Base-by-base conservation (phyloP, 2,888 invertebrate species). In the Lampropteryx suffumata region DNA sequence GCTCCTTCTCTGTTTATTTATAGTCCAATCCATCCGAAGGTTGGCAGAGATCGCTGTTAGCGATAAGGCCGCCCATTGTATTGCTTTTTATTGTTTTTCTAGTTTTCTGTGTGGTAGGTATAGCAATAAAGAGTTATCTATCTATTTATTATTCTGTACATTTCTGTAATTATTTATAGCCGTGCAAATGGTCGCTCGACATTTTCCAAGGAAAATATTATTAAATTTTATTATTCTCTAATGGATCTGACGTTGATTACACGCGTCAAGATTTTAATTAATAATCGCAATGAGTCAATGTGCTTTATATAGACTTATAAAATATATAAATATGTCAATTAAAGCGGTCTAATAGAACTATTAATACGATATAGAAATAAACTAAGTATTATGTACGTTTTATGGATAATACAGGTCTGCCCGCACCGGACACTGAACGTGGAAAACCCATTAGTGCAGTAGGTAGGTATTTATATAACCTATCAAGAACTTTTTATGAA, bases 311-410 rank as follows among this genome's bases (percentile, higher is more conserved):
- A 30, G 27, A 26, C 8, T 32, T 39, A 32, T 30, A 30, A 36
- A 26, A 32, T 10, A n/a, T 14, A 36, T 28, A 45, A 44, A 13
- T 17, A 33, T 12, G 26, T 9, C 33, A 33, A 47, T 39, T 39
- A 34, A 8, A 14, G 29, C 24, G 26, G 24, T 34, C 36, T 35
- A 32, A 27, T 33, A 21, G 27, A 47, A 39, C 9, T 4, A 34
- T 34, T 33, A 17, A 33, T 9, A 9, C 40, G 0, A 8, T 12
- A 37, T 48, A 48, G 50, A 53, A 60, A 40, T 47, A 34, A 46
- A 29, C n/a, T n/a, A n/a, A n/a, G n/a, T n/a, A n/a, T 41, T 24
- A 21, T 48, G 47, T 32, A 43, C 40, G 28, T 53, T 32, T 52
- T 43, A 53, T 47, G 11, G 11, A 24, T 21, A 17, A 4, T 13